Evolutionary conservation across 2,797 vertebrate genomes (phyloP).

Genomic region (Nannoperca australis): DNA sequence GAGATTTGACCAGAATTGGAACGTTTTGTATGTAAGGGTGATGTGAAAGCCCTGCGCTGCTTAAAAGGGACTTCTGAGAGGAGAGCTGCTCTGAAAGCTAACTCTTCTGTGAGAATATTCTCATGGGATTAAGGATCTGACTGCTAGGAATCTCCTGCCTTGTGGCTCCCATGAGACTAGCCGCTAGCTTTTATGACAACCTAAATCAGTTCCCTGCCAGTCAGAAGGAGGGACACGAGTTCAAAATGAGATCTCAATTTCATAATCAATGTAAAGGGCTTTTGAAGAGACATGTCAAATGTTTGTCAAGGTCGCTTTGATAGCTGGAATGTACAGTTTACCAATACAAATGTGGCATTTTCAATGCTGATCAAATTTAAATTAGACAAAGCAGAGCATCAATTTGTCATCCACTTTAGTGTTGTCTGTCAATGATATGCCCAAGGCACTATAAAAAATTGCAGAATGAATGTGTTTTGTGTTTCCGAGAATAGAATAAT

Average conservation of each 20-base stretch:
- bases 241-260: slow-evolving; percentile 59
- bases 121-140: slow-evolving; percentile 69
- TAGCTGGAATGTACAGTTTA: slow-evolving; percentile 28
- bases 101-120: slow-evolving; percentile 62
- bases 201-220: slow-evolving; percentile 67
- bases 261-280: slow-evolving; percentile 61
- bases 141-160: slow-evolving; percentile 60
- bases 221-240: slow-evolving; percentile 50
- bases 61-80: slow-evolving; percentile 64
- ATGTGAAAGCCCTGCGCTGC: slow-evolving; percentile 50
- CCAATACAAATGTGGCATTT: slow-evolving; percentile 18
- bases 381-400: slow-evolving; percentile 33
- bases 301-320: slow-evolving; percentile 63
- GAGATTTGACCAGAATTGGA: slow-evolving; percentile 60
- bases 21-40: slow-evolving; percentile 59
- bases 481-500: slow-evolving; percentile 32
- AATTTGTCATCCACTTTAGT: slow-evolving; percentile 30
- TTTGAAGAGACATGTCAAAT: slow-evolving; percentile 49
- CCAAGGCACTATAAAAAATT: slow-evolving; percentile 23
- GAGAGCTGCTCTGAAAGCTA: slow-evolving; percentile 57
- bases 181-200: slow-evolving; percentile 73
- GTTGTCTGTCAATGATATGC: slow-evolving; percentile 21
- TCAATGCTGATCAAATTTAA: slow-evolving; percentile 42
- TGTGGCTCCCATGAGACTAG: slow-evolving; percentile 59
- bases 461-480: slow-evolving; percentile 6